These are phyloP conservation scores for Eulemur albifrons DNA, from an alignment of 2,797 vertebrate species.

Conservation along the genomic window DNA sequence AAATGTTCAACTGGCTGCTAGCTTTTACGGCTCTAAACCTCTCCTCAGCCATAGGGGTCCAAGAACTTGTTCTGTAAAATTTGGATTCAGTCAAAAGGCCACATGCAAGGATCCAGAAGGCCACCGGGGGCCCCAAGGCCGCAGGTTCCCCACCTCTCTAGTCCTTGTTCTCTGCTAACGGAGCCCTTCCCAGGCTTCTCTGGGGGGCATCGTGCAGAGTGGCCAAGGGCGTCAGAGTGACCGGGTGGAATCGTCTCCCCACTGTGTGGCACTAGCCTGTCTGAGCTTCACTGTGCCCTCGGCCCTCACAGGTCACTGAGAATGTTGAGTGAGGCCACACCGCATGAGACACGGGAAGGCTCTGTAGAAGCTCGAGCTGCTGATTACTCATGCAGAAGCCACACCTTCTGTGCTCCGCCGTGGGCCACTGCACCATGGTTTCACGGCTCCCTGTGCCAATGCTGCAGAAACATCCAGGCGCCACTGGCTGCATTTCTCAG, in stretches of 20 bases:
- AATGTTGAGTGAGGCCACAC: rapidly evolving
- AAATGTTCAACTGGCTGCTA: too few species aligned
- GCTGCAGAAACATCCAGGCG: not conserved
- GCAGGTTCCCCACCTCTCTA: not conserved
- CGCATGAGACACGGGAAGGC: rapidly evolving
- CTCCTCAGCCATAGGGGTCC: too few species aligned
- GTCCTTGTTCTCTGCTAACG: not conserved
- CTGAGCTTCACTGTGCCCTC: not conserved
- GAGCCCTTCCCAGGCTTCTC: not conserved
- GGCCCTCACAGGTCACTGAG: not conserved
- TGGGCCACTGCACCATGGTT: not conserved
- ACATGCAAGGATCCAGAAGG: not conserved
- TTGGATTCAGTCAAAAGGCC: not conserved
- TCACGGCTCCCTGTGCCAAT: rapidly evolving
- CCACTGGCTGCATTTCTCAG: not conserved
- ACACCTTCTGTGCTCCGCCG: rapidly evolving
- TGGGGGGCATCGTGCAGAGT: rapidly evolving
- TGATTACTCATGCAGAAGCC: not conserved
- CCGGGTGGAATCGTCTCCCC: not conserved
- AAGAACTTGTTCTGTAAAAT: not conserved
- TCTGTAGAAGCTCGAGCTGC: not conserved
- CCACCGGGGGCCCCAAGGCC: not conserved
- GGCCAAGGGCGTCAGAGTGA: not conserved
- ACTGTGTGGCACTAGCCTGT: not conserved
- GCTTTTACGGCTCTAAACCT: too few species aligned